Conservation (phyloP, 2,888 invertebrate species). For the Sarcophaga carnaria region DNA sequence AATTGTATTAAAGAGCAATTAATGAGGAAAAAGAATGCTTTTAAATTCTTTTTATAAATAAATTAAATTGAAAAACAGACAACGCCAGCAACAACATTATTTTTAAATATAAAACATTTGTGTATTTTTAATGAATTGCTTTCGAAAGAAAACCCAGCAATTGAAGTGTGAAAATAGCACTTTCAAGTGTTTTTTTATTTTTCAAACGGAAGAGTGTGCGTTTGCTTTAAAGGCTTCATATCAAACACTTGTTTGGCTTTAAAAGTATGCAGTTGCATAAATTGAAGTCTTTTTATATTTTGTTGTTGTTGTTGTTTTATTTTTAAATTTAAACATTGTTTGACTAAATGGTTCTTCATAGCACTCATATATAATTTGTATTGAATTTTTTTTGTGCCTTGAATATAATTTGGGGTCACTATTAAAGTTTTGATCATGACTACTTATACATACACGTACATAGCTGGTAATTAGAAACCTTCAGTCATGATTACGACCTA, state of each 20-base stretch:
- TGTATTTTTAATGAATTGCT: neutral
- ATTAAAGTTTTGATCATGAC: too few relatives aligned
- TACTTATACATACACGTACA: too few relatives aligned
- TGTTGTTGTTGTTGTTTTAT: neutral
- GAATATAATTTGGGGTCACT: too few relatives aligned
- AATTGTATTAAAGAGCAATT: too few relatives aligned
- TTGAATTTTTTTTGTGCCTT: too few relatives aligned
- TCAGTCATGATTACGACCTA: too few relatives aligned
- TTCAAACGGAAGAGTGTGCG: too few relatives aligned
- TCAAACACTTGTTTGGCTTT: neutral
- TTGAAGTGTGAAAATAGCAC: constrained; percentile 40
- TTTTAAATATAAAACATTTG: constrained; percentile 36
- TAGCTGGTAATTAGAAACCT: too few relatives aligned
- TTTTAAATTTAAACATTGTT: neutral
- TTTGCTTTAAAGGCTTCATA: too few relatives aligned
- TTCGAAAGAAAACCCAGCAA: constrained; percentile 38
- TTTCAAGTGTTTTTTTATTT: constrained; percentile 23
- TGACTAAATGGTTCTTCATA: neutral
- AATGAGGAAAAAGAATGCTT: neutral
- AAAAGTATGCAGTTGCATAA: neutral
- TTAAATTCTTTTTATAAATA: constrained; percentile 3
- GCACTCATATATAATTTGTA: too few relatives aligned
- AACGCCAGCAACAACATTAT: constrained; percentile 30
- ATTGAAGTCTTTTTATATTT: neutral
- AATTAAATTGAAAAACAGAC: neutral